Percentiles rank a stretch among this genome's conserved stretches.
Evolutionary conservation across 2,888 invertebrate species (phyloP).

Genomic region (Drosophila nigricruria): DNA sequence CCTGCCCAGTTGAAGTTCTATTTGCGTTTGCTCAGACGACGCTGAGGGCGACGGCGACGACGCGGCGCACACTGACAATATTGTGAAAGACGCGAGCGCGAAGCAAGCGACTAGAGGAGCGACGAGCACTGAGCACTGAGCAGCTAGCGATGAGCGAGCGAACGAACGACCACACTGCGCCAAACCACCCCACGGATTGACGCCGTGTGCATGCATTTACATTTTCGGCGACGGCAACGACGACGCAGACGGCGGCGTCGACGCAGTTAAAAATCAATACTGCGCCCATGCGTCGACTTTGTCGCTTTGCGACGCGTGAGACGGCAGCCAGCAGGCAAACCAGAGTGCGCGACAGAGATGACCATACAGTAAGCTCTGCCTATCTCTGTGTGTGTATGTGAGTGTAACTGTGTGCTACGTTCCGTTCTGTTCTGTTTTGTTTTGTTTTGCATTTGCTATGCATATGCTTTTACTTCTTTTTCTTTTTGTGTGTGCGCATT

Average conservation of each 20-base stretch:
- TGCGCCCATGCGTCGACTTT: slow-evolving; percentile 79
- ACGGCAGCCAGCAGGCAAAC: slow-evolving; percentile 12
- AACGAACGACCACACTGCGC: slow-evolving; percentile 63
- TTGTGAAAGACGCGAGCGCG: slow-evolving; percentile 24
- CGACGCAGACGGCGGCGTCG: slow-evolving; percentile 68
- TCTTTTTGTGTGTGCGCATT: slow-evolving; percentile 10
- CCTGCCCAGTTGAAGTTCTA: slow-evolving; percentile 65
- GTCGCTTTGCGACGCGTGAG: slow-evolving; percentile 45
- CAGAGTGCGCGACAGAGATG: slow-evolving; percentile 47
- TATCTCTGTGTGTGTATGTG: slow-evolving; percentile 6
- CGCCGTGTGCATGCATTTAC: slow-evolving; percentile 58
- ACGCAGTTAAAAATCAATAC: slow-evolving; percentile 83
- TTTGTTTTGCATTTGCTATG: slow-evolving; percentile 11
- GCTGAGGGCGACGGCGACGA: slow-evolving; percentile 31
- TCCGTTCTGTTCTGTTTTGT: background rate
- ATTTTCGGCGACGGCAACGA: slow-evolving; percentile 44
- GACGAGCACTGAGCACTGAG: slow-evolving; percentile 28
- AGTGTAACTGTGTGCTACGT: slow-evolving; percentile 4
- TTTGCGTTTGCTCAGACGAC: slow-evolving; percentile 73
- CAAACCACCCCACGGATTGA: slow-evolving; percentile 84
- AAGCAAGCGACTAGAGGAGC: slow-evolving; percentile 26
- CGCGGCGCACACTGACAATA: slow-evolving; percentile 29
- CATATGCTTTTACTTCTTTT: background rate
- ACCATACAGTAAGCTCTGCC: slow-evolving; percentile 26
- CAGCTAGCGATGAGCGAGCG: background rate